Base-by-base conservation (phyloP, 2,888 invertebrate genomes). In the Netelia melanura region DNA sequence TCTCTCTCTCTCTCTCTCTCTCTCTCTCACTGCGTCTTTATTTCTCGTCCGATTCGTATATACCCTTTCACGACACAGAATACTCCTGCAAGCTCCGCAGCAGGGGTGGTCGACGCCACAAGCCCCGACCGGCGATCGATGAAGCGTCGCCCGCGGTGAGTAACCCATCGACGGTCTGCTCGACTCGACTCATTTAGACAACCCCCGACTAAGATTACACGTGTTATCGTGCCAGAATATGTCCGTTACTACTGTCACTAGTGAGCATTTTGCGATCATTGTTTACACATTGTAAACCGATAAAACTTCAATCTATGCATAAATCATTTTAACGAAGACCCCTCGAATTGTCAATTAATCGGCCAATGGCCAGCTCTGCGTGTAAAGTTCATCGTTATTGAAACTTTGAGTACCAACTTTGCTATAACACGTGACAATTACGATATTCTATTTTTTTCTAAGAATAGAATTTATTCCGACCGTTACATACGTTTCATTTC, bases 61-160 rank as follows among this genome's bases (percentile, higher is more conserved):
- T 78, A 85, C 87, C 88, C 86, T 85, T 83, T 78, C 87, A 76
- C 85, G 86, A 87, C 86, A 87, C 86, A 85, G 85, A 88, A 90
- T 88, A 86, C 87, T 86, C 89, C 86, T 64, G 83, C 81, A 83
- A 88, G 81, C 85, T 84, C 81, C 83, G 84, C 89, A 87, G 87
- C 87, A 84, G 85, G 88, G 86, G 86, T 87, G 87, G 87, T 87
- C 87, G 89, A 87, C 86, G 84, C 87, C 87, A 88, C 89, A 88
- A 90, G 38, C 89, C 87, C 81, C 87, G 88, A 89, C 86, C 87
- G 86, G 86, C 89, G 93, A 93, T 93, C 93, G 93, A 93, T 93
- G 91, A 91, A 93, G 92, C 93, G 92, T 91, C 92, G 92, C 90
- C 90, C 91, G 89, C 91, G 93, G 92, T 92, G 92, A 93, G 90